Percentiles rank a stretch among this genome's conserved stretches.
Conservation (phyloP, 2,888 invertebrate species). For the Limnephilus lunatus region DNA sequence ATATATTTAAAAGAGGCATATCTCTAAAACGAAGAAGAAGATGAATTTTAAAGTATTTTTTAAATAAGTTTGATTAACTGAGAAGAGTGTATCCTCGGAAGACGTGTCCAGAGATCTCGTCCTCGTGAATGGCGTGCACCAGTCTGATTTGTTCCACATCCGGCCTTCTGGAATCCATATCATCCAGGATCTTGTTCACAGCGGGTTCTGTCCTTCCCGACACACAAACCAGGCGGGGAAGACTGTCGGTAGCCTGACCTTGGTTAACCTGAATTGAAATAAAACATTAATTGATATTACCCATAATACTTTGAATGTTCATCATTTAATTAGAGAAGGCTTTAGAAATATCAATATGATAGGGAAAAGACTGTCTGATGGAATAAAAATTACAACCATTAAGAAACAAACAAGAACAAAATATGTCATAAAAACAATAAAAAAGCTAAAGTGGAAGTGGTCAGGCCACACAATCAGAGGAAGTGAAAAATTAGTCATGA, state of each 20-base stretch:
- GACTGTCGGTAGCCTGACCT: conserved; percentile 80
- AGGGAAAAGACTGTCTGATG: too few species aligned
- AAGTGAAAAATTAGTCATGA: too few species aligned
- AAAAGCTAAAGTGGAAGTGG: too few species aligned
- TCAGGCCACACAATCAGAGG: too few species aligned
- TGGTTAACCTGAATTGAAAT: conserved; percentile 74
- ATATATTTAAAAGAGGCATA: not conserved
- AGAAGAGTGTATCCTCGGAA: conserved; percentile 86
- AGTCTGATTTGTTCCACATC: conserved; percentile 81
- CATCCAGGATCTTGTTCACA: conserved; percentile 81
- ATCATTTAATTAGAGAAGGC: too few species aligned
- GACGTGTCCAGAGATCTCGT: conserved; percentile 81
- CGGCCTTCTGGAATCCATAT: conserved; percentile 79
- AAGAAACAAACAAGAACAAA: too few species aligned
- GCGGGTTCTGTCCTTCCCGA: conserved; percentile 90
- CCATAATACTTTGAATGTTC: not conserved
- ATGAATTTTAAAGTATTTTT: not conserved
- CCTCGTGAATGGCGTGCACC: conserved; percentile 79
- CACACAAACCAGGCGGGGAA: conserved; percentile 85
- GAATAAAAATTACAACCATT: too few species aligned
- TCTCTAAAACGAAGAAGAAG: not conserved
- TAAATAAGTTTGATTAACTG: conserved; percentile 70
- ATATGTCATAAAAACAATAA: too few species aligned
- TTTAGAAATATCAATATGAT: not conserved
- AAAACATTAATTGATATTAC: not conserved